Evolutionary conservation across 92 coral and sea anemone species (phyloP).

Genomic region (Chrysogorgia sp.): DNA sequence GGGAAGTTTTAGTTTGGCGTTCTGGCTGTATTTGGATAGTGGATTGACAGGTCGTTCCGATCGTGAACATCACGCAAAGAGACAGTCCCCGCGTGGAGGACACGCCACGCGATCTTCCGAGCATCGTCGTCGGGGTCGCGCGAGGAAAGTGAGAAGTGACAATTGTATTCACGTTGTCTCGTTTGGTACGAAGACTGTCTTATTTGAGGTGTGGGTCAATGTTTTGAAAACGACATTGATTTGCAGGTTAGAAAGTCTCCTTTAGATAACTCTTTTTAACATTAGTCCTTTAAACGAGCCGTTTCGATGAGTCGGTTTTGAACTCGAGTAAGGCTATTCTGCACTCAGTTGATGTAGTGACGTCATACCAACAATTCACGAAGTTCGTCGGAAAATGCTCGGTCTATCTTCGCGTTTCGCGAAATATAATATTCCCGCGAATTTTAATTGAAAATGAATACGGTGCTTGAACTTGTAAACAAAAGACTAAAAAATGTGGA

Average conservation of each 20-base stretch:
- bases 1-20: conserved; percentile 77
- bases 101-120: too few species aligned
- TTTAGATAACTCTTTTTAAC: not conserved
- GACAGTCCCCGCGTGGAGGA: not conserved
- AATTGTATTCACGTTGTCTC: conserved; percentile 78
- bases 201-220: conserved; percentile 82
- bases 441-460: too few species aligned
- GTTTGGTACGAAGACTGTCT: conserved; percentile 74
- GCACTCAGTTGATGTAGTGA: too few species aligned
- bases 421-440: too few species aligned
- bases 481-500: too few species aligned
- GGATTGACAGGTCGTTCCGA: conserved; percentile 5
- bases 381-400: too few species aligned
- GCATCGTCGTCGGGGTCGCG: not conserved
- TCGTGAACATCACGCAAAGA: conserved; percentile 16
- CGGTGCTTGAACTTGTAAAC: too few species aligned
- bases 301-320: too few species aligned
- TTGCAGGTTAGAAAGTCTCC: conserved; percentile 53
- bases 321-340: too few species aligned
- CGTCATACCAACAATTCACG: too few species aligned
- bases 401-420: too few species aligned
- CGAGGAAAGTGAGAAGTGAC: conserved; percentile 8
- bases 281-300: too few species aligned
- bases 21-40: conserved; percentile 72
- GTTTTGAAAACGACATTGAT: conserved; percentile 56